Conservation (phyloP, 1,140 invertebrate genomes). For the Dinoponera quadriceps region DNA sequence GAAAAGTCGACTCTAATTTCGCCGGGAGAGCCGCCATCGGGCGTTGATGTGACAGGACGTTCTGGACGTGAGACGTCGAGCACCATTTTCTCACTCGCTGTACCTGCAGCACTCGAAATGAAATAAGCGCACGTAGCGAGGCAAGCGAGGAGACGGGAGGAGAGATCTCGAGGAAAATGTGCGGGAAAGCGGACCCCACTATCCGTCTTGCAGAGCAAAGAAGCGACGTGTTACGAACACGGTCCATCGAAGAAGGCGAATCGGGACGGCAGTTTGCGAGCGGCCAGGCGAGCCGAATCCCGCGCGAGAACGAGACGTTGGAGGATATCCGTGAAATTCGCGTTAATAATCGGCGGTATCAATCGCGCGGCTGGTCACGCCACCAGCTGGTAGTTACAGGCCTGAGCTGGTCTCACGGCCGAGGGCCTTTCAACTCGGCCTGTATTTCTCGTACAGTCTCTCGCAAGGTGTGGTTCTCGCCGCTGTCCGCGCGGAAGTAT, state of each 20-base stretch:
- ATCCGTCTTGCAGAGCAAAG: too few species aligned
- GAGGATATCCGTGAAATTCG: too few species aligned
- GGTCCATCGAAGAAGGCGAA: too few species aligned
- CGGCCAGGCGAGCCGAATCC: too few species aligned
- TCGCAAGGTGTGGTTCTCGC: slow-evolving; percentile 78
- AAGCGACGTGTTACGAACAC: too few species aligned
- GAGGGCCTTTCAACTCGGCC: slow-evolving; percentile 79
- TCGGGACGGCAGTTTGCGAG: too few species aligned
- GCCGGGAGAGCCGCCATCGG: too few species aligned
- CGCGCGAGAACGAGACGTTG: too few species aligned
- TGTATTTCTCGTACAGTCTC: slow-evolving; percentile 75
- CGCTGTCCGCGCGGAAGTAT: slow-evolving; percentile 72
- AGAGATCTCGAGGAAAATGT: not conserved
- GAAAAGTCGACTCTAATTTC: too few species aligned
- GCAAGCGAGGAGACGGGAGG: not conserved
- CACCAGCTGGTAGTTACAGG: slow-evolving; percentile 48
- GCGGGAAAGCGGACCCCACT: not conserved
- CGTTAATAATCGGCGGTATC: slow-evolving; percentile 1
- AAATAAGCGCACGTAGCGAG: not conserved
- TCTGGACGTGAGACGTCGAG: too few species aligned
- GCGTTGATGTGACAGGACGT: too few species aligned
- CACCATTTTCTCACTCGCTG: too few species aligned
- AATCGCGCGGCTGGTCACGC: not conserved
- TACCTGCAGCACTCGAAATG: not conserved
- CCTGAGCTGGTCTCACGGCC: slow-evolving; percentile 75